Percentiles rank a stretch among this genome's conserved stretches.
phyloP scores from a whole-genome alignment of 2,113 vertebrate species.

The Mobula birostris region DNA sequence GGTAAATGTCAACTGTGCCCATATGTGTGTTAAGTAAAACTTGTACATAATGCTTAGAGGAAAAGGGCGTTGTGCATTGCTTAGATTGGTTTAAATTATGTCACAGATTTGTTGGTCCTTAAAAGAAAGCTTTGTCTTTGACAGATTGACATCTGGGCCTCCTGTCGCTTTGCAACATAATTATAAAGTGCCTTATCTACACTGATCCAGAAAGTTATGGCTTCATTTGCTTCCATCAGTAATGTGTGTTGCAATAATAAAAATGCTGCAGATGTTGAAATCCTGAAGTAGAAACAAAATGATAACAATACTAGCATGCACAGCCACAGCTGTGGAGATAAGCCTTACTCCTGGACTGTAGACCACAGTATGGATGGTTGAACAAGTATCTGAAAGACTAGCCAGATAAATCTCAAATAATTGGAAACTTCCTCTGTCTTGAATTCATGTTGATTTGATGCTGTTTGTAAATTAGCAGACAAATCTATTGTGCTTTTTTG shows the following conservation, averaged over 20 bases:
- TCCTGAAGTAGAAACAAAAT: no score
- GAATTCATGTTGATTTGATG: background rate
- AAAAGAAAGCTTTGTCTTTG: background rate
- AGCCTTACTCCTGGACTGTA: background rate
- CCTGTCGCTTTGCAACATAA: background rate
- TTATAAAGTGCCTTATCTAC: background rate
- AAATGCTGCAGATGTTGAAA: no score
- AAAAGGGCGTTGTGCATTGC: background rate
- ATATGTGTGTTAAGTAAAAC: background rate
- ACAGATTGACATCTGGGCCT: background rate
- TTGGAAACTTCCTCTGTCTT: background rate
- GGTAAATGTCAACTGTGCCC: background rate
- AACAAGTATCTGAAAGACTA: background rate
- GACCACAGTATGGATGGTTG: background rate
- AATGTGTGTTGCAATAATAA: no score
- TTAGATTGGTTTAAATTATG: background rate
- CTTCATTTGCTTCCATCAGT: background rate
- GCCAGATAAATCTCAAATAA: background rate
- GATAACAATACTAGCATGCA: no score
- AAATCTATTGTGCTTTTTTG: background rate
- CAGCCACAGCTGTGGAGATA: no score
- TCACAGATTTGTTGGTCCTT: background rate
- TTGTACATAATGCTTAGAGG: background rate
- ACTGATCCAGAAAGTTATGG: background rate
- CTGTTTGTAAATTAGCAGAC: background rate